phyloP scores from a whole-genome alignment of 2,797 vertebrate species.

The Prionace glauca region DNA sequence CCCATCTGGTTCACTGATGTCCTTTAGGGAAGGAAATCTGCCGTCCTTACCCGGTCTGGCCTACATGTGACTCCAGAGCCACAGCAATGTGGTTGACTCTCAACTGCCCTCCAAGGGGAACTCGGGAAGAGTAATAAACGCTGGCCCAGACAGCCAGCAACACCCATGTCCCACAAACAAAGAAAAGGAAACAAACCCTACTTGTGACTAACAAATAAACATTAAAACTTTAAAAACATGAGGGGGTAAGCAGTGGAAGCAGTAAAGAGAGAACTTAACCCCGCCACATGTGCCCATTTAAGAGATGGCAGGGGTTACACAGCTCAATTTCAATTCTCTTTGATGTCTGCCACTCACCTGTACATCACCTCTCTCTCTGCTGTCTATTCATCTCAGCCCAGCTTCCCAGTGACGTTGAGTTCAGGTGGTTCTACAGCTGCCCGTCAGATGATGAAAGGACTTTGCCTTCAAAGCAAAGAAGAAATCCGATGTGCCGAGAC shows the following conservation, averaged over 20 bases:
- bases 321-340: background rate
- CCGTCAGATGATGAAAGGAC: constrained; percentile 4
- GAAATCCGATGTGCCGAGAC: background rate
- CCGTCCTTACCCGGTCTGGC: no score
- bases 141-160: no score
- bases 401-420: background rate
- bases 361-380: background rate
- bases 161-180: no score
- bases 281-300: background rate
- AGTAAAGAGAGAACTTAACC: background rate
- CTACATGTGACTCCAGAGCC: no score
- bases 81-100: no score
- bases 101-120: no score
- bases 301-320: background rate
- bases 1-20: no score
- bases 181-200: no score
- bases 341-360: background rate
- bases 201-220: no score
- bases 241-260: background rate
- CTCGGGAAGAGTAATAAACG: no score
- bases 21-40: no score
- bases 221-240: background rate
- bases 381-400: background rate
- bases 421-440: background rate
- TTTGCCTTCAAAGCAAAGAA: background rate